These are phyloP conservation scores for Megatriorchis doriae DNA, from an alignment of 2,113 vertebrate species.

Conservation along the genomic window DNA sequence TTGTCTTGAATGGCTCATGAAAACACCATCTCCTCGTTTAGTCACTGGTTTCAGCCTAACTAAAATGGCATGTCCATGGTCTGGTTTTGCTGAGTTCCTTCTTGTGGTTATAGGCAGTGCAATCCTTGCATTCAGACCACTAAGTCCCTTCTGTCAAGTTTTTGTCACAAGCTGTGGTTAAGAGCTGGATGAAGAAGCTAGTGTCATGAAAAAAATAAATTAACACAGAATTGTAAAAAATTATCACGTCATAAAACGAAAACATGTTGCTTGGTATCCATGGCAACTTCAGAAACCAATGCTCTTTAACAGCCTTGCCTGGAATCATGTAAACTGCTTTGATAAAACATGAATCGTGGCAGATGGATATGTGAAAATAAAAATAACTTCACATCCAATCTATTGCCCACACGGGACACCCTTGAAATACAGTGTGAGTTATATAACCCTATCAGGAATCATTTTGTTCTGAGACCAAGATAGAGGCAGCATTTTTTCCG, in stretches of 20 bases:
- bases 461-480: constrained; percentile 1
- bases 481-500: neutral
- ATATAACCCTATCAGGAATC: neutral
- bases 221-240: constrained; percentile 7
- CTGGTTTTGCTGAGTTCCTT: neutral
- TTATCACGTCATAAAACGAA: neutral
- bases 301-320: constrained; percentile 55
- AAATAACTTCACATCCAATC: constrained; percentile 39
- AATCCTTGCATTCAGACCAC: accelerated
- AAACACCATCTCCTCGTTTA: neutral
- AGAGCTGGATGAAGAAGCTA: neutral
- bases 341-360: constrained; percentile 61
- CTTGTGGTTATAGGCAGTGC: neutral
- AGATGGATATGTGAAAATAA: constrained; percentile 64
- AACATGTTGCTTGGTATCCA: constrained; percentile 36
- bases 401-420: constrained; percentile 40
- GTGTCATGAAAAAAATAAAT: neutral
- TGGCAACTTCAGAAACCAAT: constrained; percentile 45
- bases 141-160: neutral
- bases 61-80: neutral
- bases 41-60: neutral
- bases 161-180: neutral
- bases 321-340: constrained; percentile 55
- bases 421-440: constrained; percentile 38
- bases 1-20: neutral